phyloP scores from a whole-genome alignment of 2,797 vertebrate genomes.

The Hemitrygon akajei region DNA sequence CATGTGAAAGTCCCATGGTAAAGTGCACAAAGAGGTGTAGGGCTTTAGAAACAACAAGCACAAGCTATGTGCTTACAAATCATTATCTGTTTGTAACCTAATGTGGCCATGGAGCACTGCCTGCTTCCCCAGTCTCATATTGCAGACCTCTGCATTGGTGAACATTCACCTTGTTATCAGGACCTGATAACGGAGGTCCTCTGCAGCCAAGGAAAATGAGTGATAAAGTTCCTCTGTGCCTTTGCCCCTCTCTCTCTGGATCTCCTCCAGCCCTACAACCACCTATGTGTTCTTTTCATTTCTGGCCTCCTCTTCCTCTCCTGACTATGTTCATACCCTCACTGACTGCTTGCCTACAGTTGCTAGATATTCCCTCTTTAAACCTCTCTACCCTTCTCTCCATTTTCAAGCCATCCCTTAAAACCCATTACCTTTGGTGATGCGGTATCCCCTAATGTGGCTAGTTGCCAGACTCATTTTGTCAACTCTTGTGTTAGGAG shows the following conservation, averaged over 20 bases:
- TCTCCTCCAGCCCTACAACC: not conserved
- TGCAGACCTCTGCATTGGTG: not conserved
- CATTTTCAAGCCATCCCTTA: not conserved
- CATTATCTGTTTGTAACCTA: too few relatives aligned
- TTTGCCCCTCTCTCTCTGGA: not conserved
- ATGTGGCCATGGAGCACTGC: too few relatives aligned
- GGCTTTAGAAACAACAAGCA: not conserved
- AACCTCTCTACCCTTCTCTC: not conserved
- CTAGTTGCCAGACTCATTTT: not conserved
- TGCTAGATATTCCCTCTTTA: not conserved
- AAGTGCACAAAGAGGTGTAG: not conserved
- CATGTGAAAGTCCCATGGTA: not conserved
- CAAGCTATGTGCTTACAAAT: not conserved
- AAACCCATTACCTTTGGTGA: not conserved
- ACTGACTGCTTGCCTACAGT: not conserved
- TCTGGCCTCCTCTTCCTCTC: not conserved
- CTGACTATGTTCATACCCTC: not conserved
- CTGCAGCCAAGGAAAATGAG: not conserved
- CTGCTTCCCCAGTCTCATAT: not conserved
- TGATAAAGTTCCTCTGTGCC: not conserved
- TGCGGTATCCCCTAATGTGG: not conserved
- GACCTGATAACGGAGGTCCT: not conserved
- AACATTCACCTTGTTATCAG: not conserved
- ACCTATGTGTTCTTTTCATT: not conserved
- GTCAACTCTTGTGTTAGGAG: not conserved